Base-by-base conservation (phyloP, 2,797 vertebrate species). In the Vireo griseus region DNA sequence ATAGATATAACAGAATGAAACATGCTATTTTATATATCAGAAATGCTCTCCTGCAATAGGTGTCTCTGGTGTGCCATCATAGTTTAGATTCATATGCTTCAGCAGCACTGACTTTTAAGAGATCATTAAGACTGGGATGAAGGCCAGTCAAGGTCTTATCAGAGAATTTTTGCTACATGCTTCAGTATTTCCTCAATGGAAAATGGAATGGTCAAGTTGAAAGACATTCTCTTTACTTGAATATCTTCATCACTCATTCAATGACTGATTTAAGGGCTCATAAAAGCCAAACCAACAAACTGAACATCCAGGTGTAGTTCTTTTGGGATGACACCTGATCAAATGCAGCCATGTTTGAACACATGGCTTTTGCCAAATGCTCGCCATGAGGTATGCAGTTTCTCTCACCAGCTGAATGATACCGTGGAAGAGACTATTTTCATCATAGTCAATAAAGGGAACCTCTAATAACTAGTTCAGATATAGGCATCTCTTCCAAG, bases 21-120 rank as follows among this genome's bases (percentile, higher is more conserved):
- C 13, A 55, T 14, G 7, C 4, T 80, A 26, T 62, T 86, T 71
- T 66, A 31, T 54, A 5, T 20, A 88, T 35, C 47, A 68, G 69
- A 90, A 92, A 78, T 48, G 13, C 9, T 62, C 4, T 87, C 35
- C 85, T 86, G 62, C 28, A 73, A 40, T 2, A 74, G 57, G n/a
- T 0, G 2, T 33, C 48, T 79, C 63, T 39, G 6, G 9, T 51
- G 28, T 40, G 17, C 54, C 63, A 55, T 13, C 21, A 69, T 2
- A 37, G 19, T n/a, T 88, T 45, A 88, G 44, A 45, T 42, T 69
- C 44, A 22, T 5, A 52, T 13, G 24, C n/a, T 75, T 62, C 58
- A 86, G 40, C 37, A 88, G 48, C 26, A 68, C 20, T 31, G 47
- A 51, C 26, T 84, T 90, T 76, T 69, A 72, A 61, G 69, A 88